These are phyloP conservation scores for Rhinichthys klamathensis DNA, from an alignment of 2,113 vertebrate genomes.

Conservation along the genomic window DNA sequence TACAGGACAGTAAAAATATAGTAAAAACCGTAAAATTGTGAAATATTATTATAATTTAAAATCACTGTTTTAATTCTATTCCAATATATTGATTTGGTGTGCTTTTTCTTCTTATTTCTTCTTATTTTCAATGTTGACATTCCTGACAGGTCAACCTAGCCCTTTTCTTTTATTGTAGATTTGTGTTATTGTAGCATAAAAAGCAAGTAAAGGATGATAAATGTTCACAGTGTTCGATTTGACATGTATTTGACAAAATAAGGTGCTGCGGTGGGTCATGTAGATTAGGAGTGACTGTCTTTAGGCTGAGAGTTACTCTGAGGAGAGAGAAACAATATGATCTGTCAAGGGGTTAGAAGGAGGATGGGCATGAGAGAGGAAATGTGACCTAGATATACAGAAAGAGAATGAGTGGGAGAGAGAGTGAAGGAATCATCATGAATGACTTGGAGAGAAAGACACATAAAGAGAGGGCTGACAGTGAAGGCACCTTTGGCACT, in stretches of 20 bases:
- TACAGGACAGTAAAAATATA: not conserved
- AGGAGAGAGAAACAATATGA: conserved; percentile 16
- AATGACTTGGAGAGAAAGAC: conserved; percentile 40
- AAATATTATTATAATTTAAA: not conserved
- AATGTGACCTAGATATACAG: conserved; percentile 36
- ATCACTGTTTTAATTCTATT: not conserved
- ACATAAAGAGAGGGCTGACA: conserved; percentile 59
- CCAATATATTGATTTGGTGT: not conserved
- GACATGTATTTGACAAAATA: not conserved
- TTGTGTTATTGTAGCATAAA: not conserved
- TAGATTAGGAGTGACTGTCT: not conserved
- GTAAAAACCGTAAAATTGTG: not conserved
- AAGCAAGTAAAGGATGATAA: not conserved
- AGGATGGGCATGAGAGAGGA: conserved; percentile 16
- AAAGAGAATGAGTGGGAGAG: conserved; percentile 16
- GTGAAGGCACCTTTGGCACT: conserved; percentile 72
- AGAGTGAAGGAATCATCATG: not conserved
- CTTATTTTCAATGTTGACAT: not conserved
- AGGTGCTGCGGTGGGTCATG: not conserved
- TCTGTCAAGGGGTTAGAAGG: conserved; percentile 27
- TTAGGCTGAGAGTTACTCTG: conserved; percentile 19
- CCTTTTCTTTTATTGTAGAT: not conserved
- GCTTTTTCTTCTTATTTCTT: no score
- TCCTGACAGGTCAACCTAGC: not conserved
- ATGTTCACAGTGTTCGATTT: not conserved